These are phyloP conservation scores for Bubo bubo DNA, from an alignment of 2,113 vertebrate genomes.

Conservation along the genomic window DNA sequence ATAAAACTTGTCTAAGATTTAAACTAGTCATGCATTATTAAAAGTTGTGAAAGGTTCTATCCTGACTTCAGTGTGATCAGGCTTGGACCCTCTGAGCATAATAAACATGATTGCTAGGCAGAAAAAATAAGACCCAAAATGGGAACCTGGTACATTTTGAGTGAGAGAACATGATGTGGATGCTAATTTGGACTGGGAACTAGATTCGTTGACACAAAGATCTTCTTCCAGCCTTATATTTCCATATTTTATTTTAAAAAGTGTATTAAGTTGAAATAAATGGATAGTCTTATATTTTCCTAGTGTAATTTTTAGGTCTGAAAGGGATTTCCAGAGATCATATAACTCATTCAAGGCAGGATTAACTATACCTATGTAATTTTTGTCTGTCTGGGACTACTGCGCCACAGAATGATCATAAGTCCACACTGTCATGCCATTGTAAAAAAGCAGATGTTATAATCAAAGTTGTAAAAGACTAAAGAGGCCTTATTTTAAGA, in stretches of 20 bases:
- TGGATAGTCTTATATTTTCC: background rate
- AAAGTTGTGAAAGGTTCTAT: background rate
- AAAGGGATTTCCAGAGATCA: background rate
- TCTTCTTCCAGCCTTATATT: background rate
- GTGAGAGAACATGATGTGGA: background rate
- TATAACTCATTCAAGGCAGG: background rate
- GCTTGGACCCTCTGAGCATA: background rate
- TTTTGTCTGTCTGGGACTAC: background rate
- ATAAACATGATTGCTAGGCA: background rate
- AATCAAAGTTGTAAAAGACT: background rate
- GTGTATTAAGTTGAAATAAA: background rate
- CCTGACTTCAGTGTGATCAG: background rate
- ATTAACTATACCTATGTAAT: background rate
- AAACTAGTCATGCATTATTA: background rate
- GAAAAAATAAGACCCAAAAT: background rate
- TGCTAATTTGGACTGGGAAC: background rate
- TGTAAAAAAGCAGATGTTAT: background rate
- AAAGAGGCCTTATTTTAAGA: background rate
- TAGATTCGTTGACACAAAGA: background rate
- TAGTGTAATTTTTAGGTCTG: background rate
- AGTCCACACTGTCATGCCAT: rapidly evolving
- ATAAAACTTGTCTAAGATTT: background rate
- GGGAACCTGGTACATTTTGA: background rate
- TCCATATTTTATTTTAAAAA: background rate
- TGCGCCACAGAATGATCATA: background rate